Conservation (phyloP, 2,797 vertebrate genomes). For the Salmo trutta region DNA sequence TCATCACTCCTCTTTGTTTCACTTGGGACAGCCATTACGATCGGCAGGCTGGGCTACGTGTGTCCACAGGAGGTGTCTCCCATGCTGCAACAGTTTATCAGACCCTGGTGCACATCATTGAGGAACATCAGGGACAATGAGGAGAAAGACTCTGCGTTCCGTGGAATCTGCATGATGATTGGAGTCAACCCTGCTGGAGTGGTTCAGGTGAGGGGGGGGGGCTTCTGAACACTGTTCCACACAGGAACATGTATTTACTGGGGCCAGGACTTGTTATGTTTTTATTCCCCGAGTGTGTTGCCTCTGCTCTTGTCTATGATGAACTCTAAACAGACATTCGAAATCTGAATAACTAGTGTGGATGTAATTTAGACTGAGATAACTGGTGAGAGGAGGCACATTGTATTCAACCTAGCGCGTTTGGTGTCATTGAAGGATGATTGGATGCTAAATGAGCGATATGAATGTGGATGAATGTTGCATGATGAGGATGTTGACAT, state of each 20-base stretch:
- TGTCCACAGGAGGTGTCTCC: conserved; percentile 95
- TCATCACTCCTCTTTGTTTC: background rate
- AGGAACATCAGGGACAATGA: conserved; percentile 95
- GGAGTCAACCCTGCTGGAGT: conserved; percentile 94
- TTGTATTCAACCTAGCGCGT: background rate
- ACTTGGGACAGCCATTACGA: conserved; percentile 86
- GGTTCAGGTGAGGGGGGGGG: conserved; percentile 80
- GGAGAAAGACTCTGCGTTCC: conserved; percentile 94
- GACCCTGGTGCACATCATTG: conserved; percentile 92
- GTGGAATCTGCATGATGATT: conserved; percentile 96
- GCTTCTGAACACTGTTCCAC: background rate
- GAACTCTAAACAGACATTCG: conserved; percentile 1
- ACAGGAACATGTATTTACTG: background rate
- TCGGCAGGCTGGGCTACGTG: conserved; percentile 91
- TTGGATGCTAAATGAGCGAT: background rate
- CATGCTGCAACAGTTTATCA: conserved; percentile 91
- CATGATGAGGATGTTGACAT: background rate
- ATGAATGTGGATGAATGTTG: background rate
- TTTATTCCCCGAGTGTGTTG: conserved; percentile 10
- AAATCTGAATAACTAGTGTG: conserved; percentile 10
- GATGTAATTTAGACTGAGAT: conserved; percentile 8
- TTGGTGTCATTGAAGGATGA: background rate
- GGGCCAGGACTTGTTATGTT: background rate
- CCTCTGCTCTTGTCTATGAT: conserved; percentile 2
- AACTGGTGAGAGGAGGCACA: background rate